phyloP scores from a whole-genome alignment of 2,113 vertebrate genomes.

The Pygathrix nemaeus region DNA sequence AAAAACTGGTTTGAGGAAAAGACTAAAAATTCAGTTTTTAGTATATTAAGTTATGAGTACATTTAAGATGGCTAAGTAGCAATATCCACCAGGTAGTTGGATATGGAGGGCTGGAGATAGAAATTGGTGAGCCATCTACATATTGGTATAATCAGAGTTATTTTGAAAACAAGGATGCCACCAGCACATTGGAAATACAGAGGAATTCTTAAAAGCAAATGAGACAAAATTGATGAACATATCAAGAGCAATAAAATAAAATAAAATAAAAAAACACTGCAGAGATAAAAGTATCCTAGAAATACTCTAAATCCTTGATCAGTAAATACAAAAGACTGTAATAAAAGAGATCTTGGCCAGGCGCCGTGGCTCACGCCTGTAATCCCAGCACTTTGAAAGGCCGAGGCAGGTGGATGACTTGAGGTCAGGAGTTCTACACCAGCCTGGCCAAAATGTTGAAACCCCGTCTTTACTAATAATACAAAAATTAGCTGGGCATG shows the following conservation, averaged over 20 bases:
- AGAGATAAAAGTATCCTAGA: conserved; percentile 12
- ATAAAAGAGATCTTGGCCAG: not conserved
- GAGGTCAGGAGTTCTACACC: no score
- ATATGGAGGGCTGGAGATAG: not conserved
- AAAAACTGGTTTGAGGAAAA: conserved; percentile 1
- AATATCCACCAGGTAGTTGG: not conserved
- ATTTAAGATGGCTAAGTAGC: conserved; percentile 8
- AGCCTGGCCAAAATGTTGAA: no score
- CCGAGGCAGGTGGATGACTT: no score
- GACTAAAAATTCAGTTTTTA: not conserved
- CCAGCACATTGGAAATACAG: not conserved
- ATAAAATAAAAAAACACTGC: not conserved
- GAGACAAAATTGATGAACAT: not conserved
- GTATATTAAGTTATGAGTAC: not conserved
- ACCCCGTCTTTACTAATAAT: no score
- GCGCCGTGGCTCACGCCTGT: no score
- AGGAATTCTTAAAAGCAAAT: conserved; percentile 51
- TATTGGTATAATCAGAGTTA: conserved; percentile 20
- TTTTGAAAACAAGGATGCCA: conserved; percentile 26
- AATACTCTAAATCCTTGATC: not conserved
- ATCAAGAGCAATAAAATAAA: not conserved
- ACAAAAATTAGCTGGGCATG: no score
- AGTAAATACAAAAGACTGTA: not conserved
- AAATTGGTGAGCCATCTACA: not conserved
- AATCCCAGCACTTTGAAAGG: no score